These are phyloP conservation scores for Calidris pugnax DNA, from an alignment of 2,113 vertebrate genomes.

Conservation along the genomic window DNA sequence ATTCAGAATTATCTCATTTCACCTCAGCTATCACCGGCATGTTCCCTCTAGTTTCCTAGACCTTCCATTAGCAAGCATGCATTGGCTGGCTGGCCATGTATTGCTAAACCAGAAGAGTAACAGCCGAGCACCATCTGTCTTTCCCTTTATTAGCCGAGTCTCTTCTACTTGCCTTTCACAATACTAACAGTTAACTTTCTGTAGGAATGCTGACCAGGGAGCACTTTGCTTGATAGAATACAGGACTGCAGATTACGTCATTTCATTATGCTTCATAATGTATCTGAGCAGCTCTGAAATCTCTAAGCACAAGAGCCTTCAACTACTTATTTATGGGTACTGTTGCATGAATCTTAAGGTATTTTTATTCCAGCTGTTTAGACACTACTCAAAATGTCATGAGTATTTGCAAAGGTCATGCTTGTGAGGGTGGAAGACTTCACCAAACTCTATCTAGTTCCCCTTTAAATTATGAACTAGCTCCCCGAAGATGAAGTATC, in stretches of 20 bases:
- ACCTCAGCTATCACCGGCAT: background rate
- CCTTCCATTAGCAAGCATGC: background rate
- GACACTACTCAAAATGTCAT: background rate
- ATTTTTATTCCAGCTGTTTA: background rate
- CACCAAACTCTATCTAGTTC: background rate
- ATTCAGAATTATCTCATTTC: background rate
- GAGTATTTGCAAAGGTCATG: background rate
- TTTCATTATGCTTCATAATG: background rate
- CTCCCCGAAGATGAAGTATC: background rate
- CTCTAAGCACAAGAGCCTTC: background rate
- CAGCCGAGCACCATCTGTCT: background rate
- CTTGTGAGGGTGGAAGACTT: background rate
- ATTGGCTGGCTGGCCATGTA: background rate
- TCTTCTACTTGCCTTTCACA: background rate
- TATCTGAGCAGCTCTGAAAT: background rate
- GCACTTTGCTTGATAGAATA: background rate
- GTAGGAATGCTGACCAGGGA: background rate
- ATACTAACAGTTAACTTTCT: background rate
- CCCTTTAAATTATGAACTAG: background rate
- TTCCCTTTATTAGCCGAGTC: background rate
- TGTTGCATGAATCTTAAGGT: background rate
- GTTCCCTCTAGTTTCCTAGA: background rate
- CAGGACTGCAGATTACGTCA: background rate
- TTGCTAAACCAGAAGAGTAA: background rate
- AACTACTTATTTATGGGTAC: background rate